A percentile compares a stretch with the other conserved stretches of the same genome.
Conservation (phyloP, 1,140 invertebrate genomes). For the Chlorops oryzae region DNA sequence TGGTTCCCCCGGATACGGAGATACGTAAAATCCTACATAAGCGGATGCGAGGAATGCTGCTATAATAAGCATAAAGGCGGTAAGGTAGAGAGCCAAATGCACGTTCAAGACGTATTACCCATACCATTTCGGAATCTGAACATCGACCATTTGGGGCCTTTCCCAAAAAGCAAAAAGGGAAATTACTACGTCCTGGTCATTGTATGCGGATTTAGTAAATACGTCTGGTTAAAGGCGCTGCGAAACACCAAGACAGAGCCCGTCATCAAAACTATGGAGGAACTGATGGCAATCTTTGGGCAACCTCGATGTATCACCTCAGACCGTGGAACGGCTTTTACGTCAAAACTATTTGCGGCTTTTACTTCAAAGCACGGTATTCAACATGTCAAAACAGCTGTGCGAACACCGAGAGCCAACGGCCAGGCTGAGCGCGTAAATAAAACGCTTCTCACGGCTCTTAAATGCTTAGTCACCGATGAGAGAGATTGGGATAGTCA, state of each 20-base stretch:
- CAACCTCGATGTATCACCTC: neutral
- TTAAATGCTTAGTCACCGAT: neutral
- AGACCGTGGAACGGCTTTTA: conserved; percentile 1
- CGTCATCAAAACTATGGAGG: conserved; percentile 4
- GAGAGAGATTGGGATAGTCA: neutral
- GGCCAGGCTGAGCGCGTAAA: neutral
- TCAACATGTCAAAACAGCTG: neutral
- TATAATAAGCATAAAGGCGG: too few relatives aligned
- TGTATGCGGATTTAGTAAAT: conserved; percentile 33
- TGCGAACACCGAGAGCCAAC: conserved; percentile 2
- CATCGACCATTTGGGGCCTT: conserved; percentile 34
- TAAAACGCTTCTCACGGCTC: neutral
- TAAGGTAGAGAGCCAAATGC: conserved; percentile 21
- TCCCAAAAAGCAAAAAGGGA: conserved; percentile 24
- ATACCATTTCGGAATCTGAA: conserved; percentile 26
- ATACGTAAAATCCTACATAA: too few relatives aligned
- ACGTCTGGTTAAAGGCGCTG: conserved; percentile 1
- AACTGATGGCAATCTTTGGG: conserved; percentile 1
- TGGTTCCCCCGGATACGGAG: conserved; percentile 28
- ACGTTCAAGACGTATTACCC: conserved; percentile 27
- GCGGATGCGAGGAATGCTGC: too few relatives aligned
- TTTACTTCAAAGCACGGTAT: neutral
- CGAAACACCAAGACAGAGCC: conserved; percentile 18
- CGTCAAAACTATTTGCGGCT: conserved; percentile 8
- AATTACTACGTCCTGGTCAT: conserved; percentile 49